Conservation (phyloP, 2,888 invertebrate species). For the Watsonalla binaria region DNA sequence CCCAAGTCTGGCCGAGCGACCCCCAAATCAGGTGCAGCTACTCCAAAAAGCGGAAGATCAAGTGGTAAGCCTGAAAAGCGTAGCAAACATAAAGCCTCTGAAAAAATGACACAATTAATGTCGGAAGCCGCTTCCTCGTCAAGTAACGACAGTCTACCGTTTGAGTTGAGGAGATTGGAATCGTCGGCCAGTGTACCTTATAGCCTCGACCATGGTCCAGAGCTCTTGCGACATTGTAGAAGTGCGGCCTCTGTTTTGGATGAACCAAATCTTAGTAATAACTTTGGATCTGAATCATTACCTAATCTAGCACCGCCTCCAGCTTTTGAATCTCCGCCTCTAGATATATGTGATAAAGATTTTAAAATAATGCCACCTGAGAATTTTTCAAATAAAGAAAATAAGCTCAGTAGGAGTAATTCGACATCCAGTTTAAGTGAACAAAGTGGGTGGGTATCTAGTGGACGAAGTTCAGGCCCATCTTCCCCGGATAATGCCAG, state of each 20-base stretch:
- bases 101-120: conserved; percentile 75
- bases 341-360: conserved; percentile 71
- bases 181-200: conserved; percentile 83
- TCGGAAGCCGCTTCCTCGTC: conserved; percentile 80
- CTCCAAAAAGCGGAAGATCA: conserved; percentile 79
- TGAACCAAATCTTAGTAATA: conserved; percentile 74
- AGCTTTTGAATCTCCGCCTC: conserved; percentile 78
- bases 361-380: conserved; percentile 74
- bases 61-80: conserved; percentile 70
- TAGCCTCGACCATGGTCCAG: conserved; percentile 75
- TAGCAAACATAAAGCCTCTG: conserved; percentile 69
- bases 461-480: conserved; percentile 82
- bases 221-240: conserved; percentile 73
- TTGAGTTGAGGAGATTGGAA: conserved; percentile 70
- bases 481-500: conserved; percentile 80
- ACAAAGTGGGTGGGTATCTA: conserved; percentile 93
- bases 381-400: conserved; percentile 67
- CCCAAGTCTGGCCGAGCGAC: conserved; percentile 67
- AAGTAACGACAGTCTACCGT: conserved; percentile 77
- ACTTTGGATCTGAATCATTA: conserved; percentile 83
- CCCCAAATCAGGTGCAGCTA: conserved; percentile 66
- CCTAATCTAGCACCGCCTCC: conserved; percentile 83
- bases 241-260: conserved; percentile 78
- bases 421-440: conserved; percentile 86
- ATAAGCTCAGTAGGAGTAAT: conserved; percentile 64